These are phyloP conservation scores for Rhinogobius similis DNA, from an alignment of 2,113 vertebrate genomes.

Conservation along the genomic window DNA sequence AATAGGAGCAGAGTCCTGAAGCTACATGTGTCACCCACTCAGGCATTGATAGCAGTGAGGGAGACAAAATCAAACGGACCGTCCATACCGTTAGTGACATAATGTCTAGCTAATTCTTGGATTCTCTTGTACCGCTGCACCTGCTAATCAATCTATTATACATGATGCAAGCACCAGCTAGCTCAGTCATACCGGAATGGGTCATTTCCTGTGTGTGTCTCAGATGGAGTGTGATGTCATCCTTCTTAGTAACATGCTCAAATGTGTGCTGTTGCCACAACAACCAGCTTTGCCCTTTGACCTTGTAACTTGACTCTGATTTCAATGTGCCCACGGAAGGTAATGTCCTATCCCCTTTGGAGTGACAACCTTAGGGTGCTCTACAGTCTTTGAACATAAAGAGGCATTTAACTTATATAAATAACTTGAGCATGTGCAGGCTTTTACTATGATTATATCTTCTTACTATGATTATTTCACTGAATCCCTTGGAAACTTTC, in stretches of 20 bases:
- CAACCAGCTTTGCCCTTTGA: slow-evolving; percentile 20
- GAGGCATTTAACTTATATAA: neutral
- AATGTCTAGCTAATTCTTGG: slow-evolving; percentile 15
- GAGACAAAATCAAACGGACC: neutral
- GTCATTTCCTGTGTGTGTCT: slow-evolving; percentile 36
- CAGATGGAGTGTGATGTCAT: slow-evolving; percentile 10
- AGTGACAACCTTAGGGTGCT: too few species aligned
- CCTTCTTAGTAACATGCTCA: neutral
- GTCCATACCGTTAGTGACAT: slow-evolving; percentile 19
- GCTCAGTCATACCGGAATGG: slow-evolving; percentile 60
- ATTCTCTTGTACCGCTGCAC: slow-evolving; percentile 30
- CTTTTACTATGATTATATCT: neutral
- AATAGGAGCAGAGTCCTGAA: slow-evolving; percentile 14
- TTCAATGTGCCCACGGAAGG: slow-evolving; percentile 2
- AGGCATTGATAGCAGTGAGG: neutral
- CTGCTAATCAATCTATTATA: slow-evolving; percentile 54
- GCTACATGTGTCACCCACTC: neutral
- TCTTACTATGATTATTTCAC: slow-evolving; percentile 17
- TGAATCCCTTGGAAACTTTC: slow-evolving; percentile 5
- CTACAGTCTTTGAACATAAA: slow-evolving; percentile 7
- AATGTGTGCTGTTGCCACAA: slow-evolving; percentile 10
- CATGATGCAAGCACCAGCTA: slow-evolving; percentile 26
- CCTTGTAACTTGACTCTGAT: slow-evolving; percentile 3
- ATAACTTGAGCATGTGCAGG: neutral
- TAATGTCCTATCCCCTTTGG: slow-evolving; percentile 18